Evolutionary conservation across 2,113 vertebrate species (phyloP), one percentile per base, ranked within the genome.

Genomic region (Uria aalge): DNA sequence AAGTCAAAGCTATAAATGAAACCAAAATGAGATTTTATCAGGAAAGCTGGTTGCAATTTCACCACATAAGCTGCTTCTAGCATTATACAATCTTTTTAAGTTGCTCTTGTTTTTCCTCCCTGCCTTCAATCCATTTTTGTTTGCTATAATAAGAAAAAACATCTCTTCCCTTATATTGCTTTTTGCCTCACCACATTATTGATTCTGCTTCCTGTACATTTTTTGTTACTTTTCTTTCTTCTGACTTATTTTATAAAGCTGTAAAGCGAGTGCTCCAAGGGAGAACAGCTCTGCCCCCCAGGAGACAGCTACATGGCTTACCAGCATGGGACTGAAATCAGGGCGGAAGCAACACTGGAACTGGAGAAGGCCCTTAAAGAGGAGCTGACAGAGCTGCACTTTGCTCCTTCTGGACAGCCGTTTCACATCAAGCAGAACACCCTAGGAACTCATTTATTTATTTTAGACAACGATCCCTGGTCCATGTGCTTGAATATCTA

Each of bases 1-100:
- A 93, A 85, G 59, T 83, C 79, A 94, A 77, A 94, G 53, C 53
- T 68, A 87, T 73, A 96, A 91, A 66, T 34, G 75, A 90, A 90
- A 77, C 12, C 47, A 93, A 69, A 90, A 90, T 12, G 12, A 15
- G 71, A 67, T 63, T 56, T 63, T 94, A 81, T 77, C 83, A 60
- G 19, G 17, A 82, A 47, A 1, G 2, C 12, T 43, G 59, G 88
- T 63, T 96, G 60, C 34, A 69, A 52, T 71, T 90, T 74, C 40
- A 81, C 91, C 60, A 45, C 57, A 68, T 63, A 94, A 93, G 45
- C 69, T 89, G 57, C 29, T 94, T 81, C 34, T 75, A 63, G 56
- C 43, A 57, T 80, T 83, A 89, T 8, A 67, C 32, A 72, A 16
- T 24, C 18, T 80, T 80, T 80, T 73, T 15, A 91, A 78, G 59